Percentiles rank a stretch among this genome's conserved stretches.
These are phyloP conservation scores for Eristalinus sepulchralis DNA, from an alignment of 2,888 invertebrate species.

Conservation along the genomic window DNA sequence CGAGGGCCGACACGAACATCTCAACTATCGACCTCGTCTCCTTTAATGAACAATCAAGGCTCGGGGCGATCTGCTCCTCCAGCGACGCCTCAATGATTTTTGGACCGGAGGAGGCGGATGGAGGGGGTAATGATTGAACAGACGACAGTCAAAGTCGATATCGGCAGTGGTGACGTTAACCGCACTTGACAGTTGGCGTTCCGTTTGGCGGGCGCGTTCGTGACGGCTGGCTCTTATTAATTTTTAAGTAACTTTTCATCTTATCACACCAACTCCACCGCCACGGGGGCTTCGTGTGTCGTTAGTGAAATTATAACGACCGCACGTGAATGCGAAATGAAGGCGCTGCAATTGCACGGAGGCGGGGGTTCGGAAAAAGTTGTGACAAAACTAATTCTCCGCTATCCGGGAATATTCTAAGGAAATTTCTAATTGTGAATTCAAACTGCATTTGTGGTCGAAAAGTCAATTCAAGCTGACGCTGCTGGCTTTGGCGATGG, in stretches of 20 bases:
- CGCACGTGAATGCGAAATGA: conserved; percentile 25
- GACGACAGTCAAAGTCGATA: conserved; percentile 27
- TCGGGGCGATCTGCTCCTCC: conserved; percentile 7
- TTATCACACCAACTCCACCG: conserved; percentile 45
- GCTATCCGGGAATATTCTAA: conserved; percentile 32
- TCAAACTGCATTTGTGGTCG: conserved; percentile 48
- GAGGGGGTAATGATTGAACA: conserved; percentile 57
- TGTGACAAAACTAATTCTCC: conserved; percentile 66
- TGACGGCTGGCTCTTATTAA: conserved; percentile 41
- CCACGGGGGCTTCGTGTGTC: not conserved
- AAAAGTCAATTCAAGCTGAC: conserved; percentile 24
- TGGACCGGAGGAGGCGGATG: conserved; percentile 9
- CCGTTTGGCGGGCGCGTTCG: conserved; percentile 18
- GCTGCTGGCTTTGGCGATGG: not conserved
- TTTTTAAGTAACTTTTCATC: conserved; percentile 64
- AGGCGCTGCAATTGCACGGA: not conserved
- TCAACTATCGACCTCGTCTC: conserved; percentile 57
- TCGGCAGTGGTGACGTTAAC: conserved; percentile 1
- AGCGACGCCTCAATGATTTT: conserved; percentile 51
- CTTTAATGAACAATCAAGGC: conserved; percentile 67
- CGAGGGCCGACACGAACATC: conserved; percentile 37
- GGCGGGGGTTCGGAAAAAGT: conserved; percentile 28
- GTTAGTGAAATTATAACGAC: conserved; percentile 35
- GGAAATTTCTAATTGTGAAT: conserved; percentile 66
- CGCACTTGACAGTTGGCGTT: conserved; percentile 40